Evolutionary conservation across 2,888 invertebrate genomes (phyloP).

Genomic region (Tetranychus piercei): DNA sequence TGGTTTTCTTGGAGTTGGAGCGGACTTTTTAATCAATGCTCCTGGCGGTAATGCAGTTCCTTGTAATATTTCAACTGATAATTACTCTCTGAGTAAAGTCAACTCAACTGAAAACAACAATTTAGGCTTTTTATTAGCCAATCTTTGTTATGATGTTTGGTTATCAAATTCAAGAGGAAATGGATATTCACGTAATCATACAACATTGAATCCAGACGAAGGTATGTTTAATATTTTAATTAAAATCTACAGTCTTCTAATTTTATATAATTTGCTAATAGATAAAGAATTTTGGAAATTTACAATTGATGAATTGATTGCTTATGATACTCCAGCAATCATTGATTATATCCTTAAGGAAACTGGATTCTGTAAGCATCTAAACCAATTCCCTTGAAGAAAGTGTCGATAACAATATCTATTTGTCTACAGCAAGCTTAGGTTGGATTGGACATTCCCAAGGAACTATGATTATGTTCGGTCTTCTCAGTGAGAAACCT

Average conservation of each 20-base stretch:
- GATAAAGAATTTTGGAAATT: neutral
- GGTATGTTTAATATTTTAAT: too few relatives aligned
- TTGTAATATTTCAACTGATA: neutral
- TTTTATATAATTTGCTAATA: neutral
- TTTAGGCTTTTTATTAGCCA: constrained; percentile 18
- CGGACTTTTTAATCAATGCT: neutral
- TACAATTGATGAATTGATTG: neutral
- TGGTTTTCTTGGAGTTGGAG: neutral
- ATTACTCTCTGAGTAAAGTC: neutral
- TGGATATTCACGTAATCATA: constrained; percentile 16
- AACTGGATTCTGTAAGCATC: neutral
- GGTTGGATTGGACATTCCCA: neutral
- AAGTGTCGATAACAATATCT: neutral
- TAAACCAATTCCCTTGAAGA: neutral
- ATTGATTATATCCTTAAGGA: neutral
- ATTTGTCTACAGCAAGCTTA: neutral
- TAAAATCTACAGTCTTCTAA: too few relatives aligned
- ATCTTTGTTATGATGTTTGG: constrained; percentile 21
- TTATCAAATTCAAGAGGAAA: constrained; percentile 20
- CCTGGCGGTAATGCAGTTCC: neutral
- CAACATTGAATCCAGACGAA: neutral
- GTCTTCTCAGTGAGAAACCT: neutral
- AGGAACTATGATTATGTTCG: neutral
- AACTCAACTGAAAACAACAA: constrained; percentile 15
- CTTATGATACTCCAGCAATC: neutral